Evolutionary conservation across 2,888 invertebrate species (phyloP), one percentile per base, ranked within the genome.

Genomic region (Drosophila anomalata): DNA sequence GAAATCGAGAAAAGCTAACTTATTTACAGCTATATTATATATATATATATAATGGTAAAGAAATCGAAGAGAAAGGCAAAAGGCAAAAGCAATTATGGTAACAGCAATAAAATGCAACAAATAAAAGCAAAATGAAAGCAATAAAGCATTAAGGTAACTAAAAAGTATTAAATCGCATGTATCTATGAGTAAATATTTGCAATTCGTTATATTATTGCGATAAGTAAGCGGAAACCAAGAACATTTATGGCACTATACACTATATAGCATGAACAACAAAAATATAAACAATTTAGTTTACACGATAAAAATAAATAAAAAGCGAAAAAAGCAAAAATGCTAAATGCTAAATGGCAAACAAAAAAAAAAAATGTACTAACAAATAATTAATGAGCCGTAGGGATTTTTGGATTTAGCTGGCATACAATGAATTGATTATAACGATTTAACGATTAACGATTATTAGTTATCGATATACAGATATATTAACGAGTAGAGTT

Each of bases 121-220:
- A 61, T 14, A 42, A 20, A 52, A 48, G 65, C 52, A 67, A 51
- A 41, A n/a, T 20, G 52, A 50, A 73, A 73, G 66, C 79, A 77
- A 80, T 80, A 81, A 81, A 67, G 76, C 69, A 81, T 83, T 81
- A 84, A 84, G 76, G 75, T 75, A 87, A 87, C 85, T 77, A 81
- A 85, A 87, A 82, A 82, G 82, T 82, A 82, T 87, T 75, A 75
- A 82, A 82, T 78, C 69, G 79, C 82, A 82, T 79, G 72, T 72
- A 78, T 62, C 62, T 66, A 71, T 81, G 74, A 75, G 73, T 78
- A 87, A 81, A 77, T 81, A 79, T 77, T 79, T 87, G 84, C 78
- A 84, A 82, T 73, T 87, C 86, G 88, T 87, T 87, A 82, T 85
- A 81, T 77, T 85, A 87, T 79, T 87, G 82, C 77, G 69, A 75